Percentiles rank a stretch among this genome's conserved stretches.
Conservation (phyloP, 2,113 vertebrate species). For the Antechinus flavipes region DNA sequence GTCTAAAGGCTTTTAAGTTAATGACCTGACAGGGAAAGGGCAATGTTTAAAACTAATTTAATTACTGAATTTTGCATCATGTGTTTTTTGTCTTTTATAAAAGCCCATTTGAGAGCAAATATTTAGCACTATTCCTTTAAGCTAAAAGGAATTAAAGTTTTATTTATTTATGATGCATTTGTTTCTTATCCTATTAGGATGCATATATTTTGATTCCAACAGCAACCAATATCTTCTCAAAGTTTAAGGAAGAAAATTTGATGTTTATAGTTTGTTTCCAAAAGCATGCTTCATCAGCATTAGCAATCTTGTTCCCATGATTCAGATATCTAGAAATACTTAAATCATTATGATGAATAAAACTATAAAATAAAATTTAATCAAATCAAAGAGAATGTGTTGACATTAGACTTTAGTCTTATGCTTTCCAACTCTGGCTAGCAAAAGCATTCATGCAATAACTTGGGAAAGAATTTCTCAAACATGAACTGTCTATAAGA, state of each 20-base stretch:
- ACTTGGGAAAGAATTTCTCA: background rate
- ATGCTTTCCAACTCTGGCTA: background rate
- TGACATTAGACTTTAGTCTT: background rate
- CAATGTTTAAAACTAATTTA: background rate
- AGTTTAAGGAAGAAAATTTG: background rate
- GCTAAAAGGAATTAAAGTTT: background rate
- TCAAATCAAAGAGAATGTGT: background rate
- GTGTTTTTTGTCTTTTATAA: background rate
- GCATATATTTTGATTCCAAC: fast-evolving
- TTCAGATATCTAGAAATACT: background rate
- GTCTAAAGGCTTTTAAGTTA: background rate
- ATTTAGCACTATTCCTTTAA: background rate
- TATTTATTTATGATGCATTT: background rate
- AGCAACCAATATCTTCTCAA: background rate
- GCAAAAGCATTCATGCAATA: background rate
- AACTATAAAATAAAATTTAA: background rate
- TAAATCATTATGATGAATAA: background rate
- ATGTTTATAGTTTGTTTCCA: background rate
- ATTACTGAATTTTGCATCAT: background rate
- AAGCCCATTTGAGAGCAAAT: background rate
- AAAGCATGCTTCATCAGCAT: background rate
- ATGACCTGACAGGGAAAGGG: background rate
- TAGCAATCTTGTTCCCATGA: background rate
- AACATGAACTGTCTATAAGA: background rate
- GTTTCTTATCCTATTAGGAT: background rate